A percentile compares a stretch with the other conserved stretches of the same genome.
phyloP scores from a whole-genome alignment of 2,888 invertebrate genomes.

The Lepidocyrtinus sp. region DNA sequence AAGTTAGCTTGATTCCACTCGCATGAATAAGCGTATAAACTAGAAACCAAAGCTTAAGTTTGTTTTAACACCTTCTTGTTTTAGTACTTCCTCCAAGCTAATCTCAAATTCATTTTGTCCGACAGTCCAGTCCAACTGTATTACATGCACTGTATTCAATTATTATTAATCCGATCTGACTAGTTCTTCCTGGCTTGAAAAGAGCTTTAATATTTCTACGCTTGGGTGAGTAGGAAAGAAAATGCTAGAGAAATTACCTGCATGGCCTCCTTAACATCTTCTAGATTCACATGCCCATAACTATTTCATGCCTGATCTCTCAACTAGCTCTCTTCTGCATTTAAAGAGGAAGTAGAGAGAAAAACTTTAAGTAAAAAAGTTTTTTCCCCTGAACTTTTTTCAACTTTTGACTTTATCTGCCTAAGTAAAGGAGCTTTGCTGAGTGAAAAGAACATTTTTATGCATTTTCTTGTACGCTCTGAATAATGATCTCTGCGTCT shows the following conservation, averaged over 20 bases:
- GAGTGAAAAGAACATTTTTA: constrained; percentile 9
- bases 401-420: no score
- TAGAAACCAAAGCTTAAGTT: neutral
- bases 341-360: neutral
- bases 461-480: neutral
- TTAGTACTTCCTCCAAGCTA: neutral
- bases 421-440: neutral
- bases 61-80: neutral
- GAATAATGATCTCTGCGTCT: constrained; percentile 18
- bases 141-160: neutral
- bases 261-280: neutral
- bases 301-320: constrained; percentile 11
- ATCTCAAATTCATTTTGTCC: constrained; percentile 3
- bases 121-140: neutral
- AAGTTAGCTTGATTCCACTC: neutral
- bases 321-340: neutral
- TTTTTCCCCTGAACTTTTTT: neutral
- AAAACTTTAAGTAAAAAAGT: neutral
- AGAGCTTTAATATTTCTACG: neutral
- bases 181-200: neutral
- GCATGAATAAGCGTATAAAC: no score
- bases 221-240: neutral
- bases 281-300: constrained; percentile 5
- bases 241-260: neutral
- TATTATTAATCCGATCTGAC: constrained; percentile 12